phyloP scores from a whole-genome alignment of 30 jellyfish, hydroid and myxozoan species.

The Hydractinia symbiolongicarpus region DNA sequence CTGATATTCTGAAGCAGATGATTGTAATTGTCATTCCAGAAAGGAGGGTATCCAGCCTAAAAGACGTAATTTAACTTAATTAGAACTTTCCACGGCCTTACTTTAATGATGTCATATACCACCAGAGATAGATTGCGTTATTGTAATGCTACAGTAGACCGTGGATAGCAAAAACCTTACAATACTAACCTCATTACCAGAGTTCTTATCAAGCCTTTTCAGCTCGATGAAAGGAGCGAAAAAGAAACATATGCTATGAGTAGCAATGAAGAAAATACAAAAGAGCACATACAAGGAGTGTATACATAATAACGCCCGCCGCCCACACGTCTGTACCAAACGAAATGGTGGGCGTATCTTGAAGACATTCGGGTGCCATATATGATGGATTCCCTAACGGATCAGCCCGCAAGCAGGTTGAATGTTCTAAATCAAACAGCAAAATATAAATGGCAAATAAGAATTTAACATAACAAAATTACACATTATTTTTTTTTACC shows the following conservation, averaged over 20 bases:
- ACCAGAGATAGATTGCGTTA: no score
- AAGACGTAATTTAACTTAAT: neutral
- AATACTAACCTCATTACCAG: no score
- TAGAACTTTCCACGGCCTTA: no score
- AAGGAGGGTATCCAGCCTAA: slow-evolving; percentile 91
- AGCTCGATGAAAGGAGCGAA: no score
- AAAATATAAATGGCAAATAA: neutral
- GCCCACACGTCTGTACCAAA: slow-evolving; percentile 67
- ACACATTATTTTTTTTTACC: slow-evolving; percentile 34
- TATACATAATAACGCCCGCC: slow-evolving; percentile 56
- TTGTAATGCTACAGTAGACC: no score
- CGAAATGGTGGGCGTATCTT: slow-evolving; percentile 54
- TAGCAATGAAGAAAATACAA: no score
- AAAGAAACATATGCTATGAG: no score
- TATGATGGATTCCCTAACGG: slow-evolving; percentile 79
- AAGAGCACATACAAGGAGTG: slow-evolving; percentile 45
- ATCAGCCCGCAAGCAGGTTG: slow-evolving; percentile 41
- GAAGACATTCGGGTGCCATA: slow-evolving; percentile 87
- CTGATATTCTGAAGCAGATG: slow-evolving; percentile 64
- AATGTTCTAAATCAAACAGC: slow-evolving; percentile 30
- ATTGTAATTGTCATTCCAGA: slow-evolving; percentile 75
- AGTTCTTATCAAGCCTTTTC: no score
- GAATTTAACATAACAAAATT: neutral
- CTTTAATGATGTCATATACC: no score
- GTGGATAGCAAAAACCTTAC: no score